Conservation (phyloP, 2,888 invertebrate genomes). For the Beris morrisii region DNA sequence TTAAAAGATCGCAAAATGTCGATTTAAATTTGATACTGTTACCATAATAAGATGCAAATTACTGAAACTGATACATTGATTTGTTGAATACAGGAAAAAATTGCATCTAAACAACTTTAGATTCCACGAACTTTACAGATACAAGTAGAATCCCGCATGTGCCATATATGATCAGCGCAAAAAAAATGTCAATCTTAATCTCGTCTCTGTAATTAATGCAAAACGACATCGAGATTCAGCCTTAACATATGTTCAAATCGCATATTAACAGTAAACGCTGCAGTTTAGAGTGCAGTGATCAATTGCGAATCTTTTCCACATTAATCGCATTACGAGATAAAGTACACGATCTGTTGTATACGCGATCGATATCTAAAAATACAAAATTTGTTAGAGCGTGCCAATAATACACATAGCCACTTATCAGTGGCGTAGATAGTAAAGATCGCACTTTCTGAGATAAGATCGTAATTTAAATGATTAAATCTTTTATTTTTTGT, state of each 20-base stretch:
- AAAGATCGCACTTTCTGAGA: too few relatives aligned
- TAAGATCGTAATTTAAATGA: too few relatives aligned
- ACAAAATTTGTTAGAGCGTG: conserved; percentile 25
- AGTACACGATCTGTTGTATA: not conserved
- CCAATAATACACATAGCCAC: conserved; percentile 13
- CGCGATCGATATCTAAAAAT: conserved; percentile 26
- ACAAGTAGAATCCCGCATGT: too few relatives aligned
- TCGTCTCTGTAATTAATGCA: conserved; percentile 23
- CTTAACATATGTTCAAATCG: conserved; percentile 19
- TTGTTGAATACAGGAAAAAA: too few relatives aligned
- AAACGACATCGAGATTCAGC: conserved; percentile 24
- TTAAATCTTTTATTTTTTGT: too few relatives aligned
- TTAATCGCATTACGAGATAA: conserved; percentile 22
- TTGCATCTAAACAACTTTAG: too few relatives aligned
- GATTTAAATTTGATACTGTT: too few relatives aligned
- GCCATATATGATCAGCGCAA: too few relatives aligned
- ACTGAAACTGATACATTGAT: too few relatives aligned
- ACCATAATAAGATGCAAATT: too few relatives aligned
- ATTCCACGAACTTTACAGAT: too few relatives aligned
- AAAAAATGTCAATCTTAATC: conserved; percentile 28
- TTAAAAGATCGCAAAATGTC: too few relatives aligned
- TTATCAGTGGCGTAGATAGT: conserved; percentile 15
- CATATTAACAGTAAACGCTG: conserved; percentile 13
- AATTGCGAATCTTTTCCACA: conserved; percentile 24
- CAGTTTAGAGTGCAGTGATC: conserved; percentile 25